phyloP scores from a whole-genome alignment of 2,113 vertebrate genomes.

The Hassar affinis region DNA sequence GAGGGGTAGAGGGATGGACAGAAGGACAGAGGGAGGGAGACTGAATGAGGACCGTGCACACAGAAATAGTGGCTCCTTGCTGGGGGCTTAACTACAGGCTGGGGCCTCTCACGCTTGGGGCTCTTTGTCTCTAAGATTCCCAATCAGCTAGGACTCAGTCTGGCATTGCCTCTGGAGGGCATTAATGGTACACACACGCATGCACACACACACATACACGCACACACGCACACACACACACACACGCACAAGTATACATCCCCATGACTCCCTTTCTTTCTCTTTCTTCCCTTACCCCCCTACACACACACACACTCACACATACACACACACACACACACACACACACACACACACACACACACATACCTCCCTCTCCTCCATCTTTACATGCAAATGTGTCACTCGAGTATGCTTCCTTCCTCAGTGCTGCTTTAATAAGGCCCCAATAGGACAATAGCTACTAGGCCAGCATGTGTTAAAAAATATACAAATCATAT shows the following conservation, averaged over 20 bases:
- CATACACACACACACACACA: neutral
- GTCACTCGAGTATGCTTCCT: constrained; percentile 24
- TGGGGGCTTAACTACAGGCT: constrained; percentile 56
- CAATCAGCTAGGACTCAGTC: constrained; percentile 56
- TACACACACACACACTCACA: neutral
- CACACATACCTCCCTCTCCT: neutral
- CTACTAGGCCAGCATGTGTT: constrained; percentile 14
- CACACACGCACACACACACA: constrained; percentile 23
- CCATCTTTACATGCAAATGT: constrained; percentile 40
- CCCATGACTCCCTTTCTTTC: neutral
- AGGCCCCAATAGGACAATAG: constrained; percentile 44
- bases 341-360: constrained; percentile 28
- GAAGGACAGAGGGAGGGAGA: constrained; percentile 44
- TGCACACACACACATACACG: constrained; percentile 19
- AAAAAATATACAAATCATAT: neutral
- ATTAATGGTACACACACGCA: constrained; percentile 47
- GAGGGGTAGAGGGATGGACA: constrained; percentile 30
- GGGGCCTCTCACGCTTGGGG: constrained; percentile 52
- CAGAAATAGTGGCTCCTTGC: constrained; percentile 54
- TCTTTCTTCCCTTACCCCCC: neutral
- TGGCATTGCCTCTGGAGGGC: constrained; percentile 47
- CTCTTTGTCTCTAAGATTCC: constrained; percentile 55
- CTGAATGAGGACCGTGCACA: constrained; percentile 48
- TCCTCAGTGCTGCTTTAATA: constrained; percentile 45
- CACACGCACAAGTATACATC: neutral